Base-by-base conservation (phyloP, 2,888 invertebrate species). In the Pomacea canaliculata region DNA sequence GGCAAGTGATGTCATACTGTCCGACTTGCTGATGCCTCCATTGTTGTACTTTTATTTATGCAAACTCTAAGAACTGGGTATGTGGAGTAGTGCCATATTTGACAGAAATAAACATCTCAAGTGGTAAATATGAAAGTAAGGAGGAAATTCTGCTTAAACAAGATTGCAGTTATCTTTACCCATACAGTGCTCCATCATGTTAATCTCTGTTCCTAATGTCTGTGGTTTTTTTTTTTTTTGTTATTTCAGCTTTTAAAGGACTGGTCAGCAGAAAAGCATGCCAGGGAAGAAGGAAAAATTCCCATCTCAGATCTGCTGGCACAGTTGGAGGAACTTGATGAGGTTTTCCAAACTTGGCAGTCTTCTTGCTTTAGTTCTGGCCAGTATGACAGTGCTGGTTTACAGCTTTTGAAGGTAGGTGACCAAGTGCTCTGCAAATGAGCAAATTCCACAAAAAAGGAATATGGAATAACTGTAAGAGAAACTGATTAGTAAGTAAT, bases 291-390 rank as follows among this genome's bases (percentile, higher is more conserved):
- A 56, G 51, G 19, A 18, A 19, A 19, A 63, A 12, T 63, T 5
- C 19, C 63, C 12, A 7, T 19, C 16, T 23, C 81, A 8, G 82
- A 84, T 23, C 68, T 84, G 49, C 79, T 83, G 46, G 80, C 83
- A 51, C 82, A 83, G 67, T 71, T 88, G 73, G 80, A 80, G 65
- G 84, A 84, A 62, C 74, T 84, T 18, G 62, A 78, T 48, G 84
- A 85, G 59, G 62, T 85, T 23, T 81, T 82, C 60, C 79, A 82
- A 70, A 74, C 79, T 62, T 85, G 84, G 87, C 78, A 76, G 59
- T 46, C 66, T 46, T 66, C 23, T 19, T 49, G 65, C 27, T 51
- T 46, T 12, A 18, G n/a, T 7, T 16, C 1, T 23, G 16, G 27
- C 1, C 12, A 18, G 23, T 16, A 19, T 7, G 73, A 37, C 27